A percentile compares a stretch with the other conserved stretches of the same genome.
These are phyloP conservation scores for Podabrus alpinus DNA, from an alignment of 2,888 invertebrate genomes.

Conservation along the genomic window DNA sequence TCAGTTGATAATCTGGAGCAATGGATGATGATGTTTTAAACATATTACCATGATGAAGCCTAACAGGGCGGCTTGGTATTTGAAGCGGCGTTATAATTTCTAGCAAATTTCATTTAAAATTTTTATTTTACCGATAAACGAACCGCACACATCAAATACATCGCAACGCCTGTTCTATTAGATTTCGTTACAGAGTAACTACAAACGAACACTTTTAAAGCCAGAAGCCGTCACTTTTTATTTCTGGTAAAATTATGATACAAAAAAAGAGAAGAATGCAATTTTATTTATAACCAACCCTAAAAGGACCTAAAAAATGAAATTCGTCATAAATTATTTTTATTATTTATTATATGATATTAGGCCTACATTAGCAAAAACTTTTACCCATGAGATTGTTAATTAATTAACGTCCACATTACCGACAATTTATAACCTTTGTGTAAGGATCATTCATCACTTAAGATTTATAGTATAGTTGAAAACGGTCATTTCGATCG, in stretches of 20 bases:
- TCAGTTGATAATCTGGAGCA: not conserved
- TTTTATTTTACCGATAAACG: not conserved
- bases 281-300: too few relatives aligned
- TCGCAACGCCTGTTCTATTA: not conserved
- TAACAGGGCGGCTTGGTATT: not conserved
- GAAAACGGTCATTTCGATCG: not conserved
- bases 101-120: not conserved
- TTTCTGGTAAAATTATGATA: not conserved
- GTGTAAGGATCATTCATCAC: not conserved
- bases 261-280: too few relatives aligned
- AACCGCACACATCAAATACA: not conserved
- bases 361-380: not conserved
- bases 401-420: not conserved
- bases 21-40: not conserved
- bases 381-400: not conserved
- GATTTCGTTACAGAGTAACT: not conserved
- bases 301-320: too few relatives aligned
- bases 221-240: not conserved
- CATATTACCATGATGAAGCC: not conserved
- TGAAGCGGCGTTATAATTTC: not conserved
- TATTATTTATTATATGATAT: not conserved
- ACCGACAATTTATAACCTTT: not conserved
- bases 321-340: not conserved
- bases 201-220: not conserved
- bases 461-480: not conserved